Evolutionary conservation across 2,888 invertebrate genomes (phyloP), one percentile per base, ranked within the genome.

Genomic region (Blera fallax): DNA sequence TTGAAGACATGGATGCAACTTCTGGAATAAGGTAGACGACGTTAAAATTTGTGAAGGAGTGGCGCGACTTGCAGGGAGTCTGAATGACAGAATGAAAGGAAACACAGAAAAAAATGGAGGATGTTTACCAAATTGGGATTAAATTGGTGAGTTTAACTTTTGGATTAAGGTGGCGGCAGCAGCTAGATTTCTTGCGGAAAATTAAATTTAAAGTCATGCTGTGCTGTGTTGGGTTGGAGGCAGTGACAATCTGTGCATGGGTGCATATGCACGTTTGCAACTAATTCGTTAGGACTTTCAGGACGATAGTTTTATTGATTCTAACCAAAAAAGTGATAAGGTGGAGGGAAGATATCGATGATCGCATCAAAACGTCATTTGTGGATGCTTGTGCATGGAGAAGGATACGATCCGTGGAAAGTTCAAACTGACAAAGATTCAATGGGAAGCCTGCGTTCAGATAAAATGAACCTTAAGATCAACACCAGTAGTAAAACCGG

Each of bases 91-190:
- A n/a, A 52, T 45, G 52, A 45, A 50, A 70, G 21, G 56, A 69
- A 77, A 48, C 37, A 8, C 34, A 48, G 11, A 70, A 70, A 79
- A 67, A 70, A 48, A 54, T 50, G 6, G 16, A 81, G 83, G 84
- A 87, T 88, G 88, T 88, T 88, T 87, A 87, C 87, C 87, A 89
- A 89, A 89, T 89, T 89, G 89, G 87, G 88, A 88, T 89, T 89
- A 89, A 89, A 89, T 89, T 89, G 89, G 88, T 87, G 87, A 88
- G 87, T 88, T 89, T 87, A 84, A 87, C 78, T 84, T 83, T 87
- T 79, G 77, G 70, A 81, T 87, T 85, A 81, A 76, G 56, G 34
- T 24, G 54, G 52, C 34, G 27, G 18, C 50, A 37, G 11, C 27
- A 48, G 62, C 3, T 10, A 32, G 56, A 48, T 58, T 74, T 69